These are phyloP conservation scores for Holothuria scabra DNA, from an alignment of 53 echinoderm and acorn worm genomes.

Conservation along the genomic window DNA sequence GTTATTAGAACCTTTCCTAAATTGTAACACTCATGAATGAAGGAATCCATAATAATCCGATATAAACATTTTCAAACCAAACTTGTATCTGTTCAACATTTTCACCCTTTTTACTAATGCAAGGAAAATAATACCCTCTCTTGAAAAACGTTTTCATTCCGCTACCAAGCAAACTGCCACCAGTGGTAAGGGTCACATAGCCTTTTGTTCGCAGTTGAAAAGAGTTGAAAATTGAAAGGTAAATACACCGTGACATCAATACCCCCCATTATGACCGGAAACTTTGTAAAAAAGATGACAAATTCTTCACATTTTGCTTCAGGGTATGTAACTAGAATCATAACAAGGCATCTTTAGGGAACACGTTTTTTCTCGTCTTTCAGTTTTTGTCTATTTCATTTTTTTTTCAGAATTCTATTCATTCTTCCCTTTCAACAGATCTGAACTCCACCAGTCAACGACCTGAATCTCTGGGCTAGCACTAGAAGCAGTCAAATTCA, in stretches of 20 bases:
- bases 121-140: no score
- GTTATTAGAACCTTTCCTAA: no score
- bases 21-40: no score
- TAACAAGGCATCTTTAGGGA: constrained; percentile 28
- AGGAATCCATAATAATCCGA: no score
- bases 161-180: no score
- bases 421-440: not conserved
- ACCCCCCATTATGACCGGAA: constrained; percentile 36
- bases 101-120: no score
- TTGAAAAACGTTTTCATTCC: no score
- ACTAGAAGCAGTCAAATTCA: constrained; percentile 9
- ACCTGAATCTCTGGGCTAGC: constrained; percentile 7
- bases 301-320: constrained; percentile 5
- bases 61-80: no score
- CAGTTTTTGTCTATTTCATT: not conserved
- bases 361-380: constrained; percentile 17
- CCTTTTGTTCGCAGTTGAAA: constrained; percentile 35
- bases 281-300: constrained; percentile 16
- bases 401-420: not conserved
- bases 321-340: constrained; percentile 10
- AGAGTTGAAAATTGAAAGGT: constrained; percentile 32
- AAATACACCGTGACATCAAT: constrained; percentile 43
- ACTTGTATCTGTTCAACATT: no score
- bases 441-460: constrained; percentile 40
- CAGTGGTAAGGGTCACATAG: constrained; percentile 15